Conservation (phyloP, 2,113 vertebrate species). For the Chloropsis hardwickii region DNA sequence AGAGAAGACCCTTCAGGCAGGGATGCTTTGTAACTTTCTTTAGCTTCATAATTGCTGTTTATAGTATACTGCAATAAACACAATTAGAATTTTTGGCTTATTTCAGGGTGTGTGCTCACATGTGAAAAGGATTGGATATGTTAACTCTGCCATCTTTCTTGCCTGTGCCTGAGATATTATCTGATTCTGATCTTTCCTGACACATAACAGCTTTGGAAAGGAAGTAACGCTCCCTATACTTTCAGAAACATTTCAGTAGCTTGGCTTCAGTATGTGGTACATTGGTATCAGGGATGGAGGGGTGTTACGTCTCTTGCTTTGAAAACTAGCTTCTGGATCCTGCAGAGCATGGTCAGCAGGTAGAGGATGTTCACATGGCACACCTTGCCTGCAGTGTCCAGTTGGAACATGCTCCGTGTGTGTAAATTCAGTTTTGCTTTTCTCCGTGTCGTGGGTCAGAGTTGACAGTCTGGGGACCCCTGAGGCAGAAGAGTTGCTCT, state of each 20-base stretch:
- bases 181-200: background rate
- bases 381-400: background rate
- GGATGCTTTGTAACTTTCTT: constrained; percentile 14
- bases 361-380: background rate
- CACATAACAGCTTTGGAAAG: background rate
- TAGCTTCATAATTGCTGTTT: background rate
- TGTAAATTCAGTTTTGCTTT: background rate
- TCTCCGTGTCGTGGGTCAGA: background rate
- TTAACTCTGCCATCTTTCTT: background rate
- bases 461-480: background rate
- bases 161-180: background rate
- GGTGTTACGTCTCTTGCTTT: background rate
- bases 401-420: background rate
- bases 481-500: background rate
- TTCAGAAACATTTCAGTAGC: background rate
- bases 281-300: background rate
- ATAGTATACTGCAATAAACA: background rate
- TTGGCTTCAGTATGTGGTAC: background rate
- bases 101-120: background rate
- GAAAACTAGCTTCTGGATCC: background rate
- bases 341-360: background rate
- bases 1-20: background rate
- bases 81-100: background rate
- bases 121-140: background rate
- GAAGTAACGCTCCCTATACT: background rate